Conservation (phyloP, 2,888 invertebrate species). For the Polymixis lichenea region DNA sequence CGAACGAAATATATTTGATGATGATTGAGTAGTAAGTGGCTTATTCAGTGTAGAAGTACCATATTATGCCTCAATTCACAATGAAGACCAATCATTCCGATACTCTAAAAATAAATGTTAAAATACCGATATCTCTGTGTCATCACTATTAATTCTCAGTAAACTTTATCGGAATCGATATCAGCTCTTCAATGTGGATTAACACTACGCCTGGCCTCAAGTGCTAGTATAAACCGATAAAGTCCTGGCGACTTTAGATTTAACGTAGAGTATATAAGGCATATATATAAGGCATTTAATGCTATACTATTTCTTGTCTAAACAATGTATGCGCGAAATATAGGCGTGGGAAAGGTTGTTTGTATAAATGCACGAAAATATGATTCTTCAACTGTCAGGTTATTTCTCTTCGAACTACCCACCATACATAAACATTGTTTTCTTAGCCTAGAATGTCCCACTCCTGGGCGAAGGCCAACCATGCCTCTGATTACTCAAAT, state of each 20-base stretch:
- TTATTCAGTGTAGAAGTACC: conserved; percentile 25
- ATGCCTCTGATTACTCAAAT: neutral
- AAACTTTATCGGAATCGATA: conserved; percentile 14
- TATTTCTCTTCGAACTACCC: neutral
- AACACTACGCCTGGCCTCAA: conserved; percentile 39
- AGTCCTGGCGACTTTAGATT: conserved; percentile 65
- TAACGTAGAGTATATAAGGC: conserved; percentile 57
- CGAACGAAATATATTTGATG: neutral
- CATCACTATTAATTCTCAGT: conserved; percentile 15
- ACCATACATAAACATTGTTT: neutral
- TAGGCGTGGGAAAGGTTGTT: conserved; percentile 65
- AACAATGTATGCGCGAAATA: conserved; percentile 68
- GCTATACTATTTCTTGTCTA: conserved; percentile 75
- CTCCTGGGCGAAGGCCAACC: neutral
- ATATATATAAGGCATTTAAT: conserved; percentile 70
- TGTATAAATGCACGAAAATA: neutral
- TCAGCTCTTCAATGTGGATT: conserved; percentile 41
- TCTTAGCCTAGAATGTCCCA: neutral
- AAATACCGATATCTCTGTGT: conserved; percentile 22
- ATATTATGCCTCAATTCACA: conserved; percentile 16
- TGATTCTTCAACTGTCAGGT: neutral
- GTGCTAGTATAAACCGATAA: conserved; percentile 51
- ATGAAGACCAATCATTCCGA: conserved; percentile 16
- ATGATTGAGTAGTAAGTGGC: conserved; percentile 4
- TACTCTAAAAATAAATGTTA: neutral